These are phyloP conservation scores for Chelidonichthys spinosus DNA, from an alignment of 2,797 vertebrate species.

Conservation along the genomic window DNA sequence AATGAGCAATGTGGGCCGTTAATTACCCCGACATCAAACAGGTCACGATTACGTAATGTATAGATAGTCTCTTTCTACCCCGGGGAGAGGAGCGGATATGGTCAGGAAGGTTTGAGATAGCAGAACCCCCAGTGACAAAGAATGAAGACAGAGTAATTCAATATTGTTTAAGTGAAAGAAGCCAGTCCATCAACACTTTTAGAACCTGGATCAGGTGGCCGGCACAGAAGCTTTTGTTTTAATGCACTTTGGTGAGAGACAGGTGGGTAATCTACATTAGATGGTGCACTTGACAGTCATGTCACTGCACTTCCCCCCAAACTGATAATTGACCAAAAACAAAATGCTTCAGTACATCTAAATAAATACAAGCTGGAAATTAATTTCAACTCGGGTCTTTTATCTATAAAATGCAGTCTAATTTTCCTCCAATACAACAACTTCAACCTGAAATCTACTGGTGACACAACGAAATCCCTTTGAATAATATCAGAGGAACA, in stretches of 20 bases:
- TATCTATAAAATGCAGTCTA: not conserved
- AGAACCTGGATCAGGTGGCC: constrained; percentile 19
- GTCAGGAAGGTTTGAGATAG: not conserved
- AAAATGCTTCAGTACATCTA: not conserved
- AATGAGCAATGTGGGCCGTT: not conserved
- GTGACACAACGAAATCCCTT: not conserved
- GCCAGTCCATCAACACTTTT: constrained; percentile 7
- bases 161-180: constrained; percentile 4
- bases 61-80: not conserved
- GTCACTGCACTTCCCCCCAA: not conserved
- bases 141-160: constrained; percentile 2
- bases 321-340: not conserved
- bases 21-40: not conserved
- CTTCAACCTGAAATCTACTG: not conserved
- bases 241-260: constrained; percentile 14
- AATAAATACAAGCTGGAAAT: not conserved
- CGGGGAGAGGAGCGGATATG: not conserved
- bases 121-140: not conserved
- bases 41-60: not conserved
- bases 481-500: not conserved
- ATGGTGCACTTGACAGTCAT: constrained; percentile 1
- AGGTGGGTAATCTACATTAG: not conserved
- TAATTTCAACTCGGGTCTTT: not conserved
- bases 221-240: constrained; percentile 13
- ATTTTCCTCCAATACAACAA: constrained; percentile 1